These are phyloP conservation scores for Apostichopus californicus DNA, from an alignment of 35 echinoderm and acorn worm species.

Conservation along the genomic window DNA sequence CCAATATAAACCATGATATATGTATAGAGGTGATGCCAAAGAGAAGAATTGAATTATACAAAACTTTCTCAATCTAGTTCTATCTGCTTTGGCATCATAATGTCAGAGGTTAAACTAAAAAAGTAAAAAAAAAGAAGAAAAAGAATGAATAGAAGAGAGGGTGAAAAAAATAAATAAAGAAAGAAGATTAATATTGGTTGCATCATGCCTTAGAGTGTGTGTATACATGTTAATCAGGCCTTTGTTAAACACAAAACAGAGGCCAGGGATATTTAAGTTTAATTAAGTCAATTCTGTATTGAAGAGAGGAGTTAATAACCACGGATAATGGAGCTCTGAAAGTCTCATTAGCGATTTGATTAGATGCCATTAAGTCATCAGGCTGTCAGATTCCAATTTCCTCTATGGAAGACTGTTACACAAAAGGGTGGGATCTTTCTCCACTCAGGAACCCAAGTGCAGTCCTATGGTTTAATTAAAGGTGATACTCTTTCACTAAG, in stretches of 20 bases:
- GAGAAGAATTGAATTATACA: no score
- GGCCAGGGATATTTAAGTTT: constrained; percentile 10
- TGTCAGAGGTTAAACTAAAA: no score
- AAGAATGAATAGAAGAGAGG: no score
- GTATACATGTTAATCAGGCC: background rate
- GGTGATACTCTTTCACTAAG: constrained; percentile 9
- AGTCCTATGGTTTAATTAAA: constrained; percentile 21
- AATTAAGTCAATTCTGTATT: constrained; percentile 18
- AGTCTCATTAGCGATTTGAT: constrained; percentile 39
- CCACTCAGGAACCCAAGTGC: background rate
- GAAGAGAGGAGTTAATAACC: constrained; percentile 4
- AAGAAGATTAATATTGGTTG: no score
- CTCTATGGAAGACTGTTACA: background rate
- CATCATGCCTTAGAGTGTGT: background rate
- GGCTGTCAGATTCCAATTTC: constrained; percentile 29
- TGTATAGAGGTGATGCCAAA: no score
- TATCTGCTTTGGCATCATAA: no score
- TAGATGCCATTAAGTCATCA: constrained; percentile 49
- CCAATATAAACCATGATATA: no score
- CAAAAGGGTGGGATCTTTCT: constrained; percentile 2
- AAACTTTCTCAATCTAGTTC: no score
- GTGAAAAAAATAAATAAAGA: no score
- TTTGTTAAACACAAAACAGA: background rate
- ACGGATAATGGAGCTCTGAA: background rate
- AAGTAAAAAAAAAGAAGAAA: no score